These are phyloP conservation scores for Ashinkailepas kermadecensis DNA, from an alignment of 2,888 invertebrate species.

Conservation along the genomic window DNA sequence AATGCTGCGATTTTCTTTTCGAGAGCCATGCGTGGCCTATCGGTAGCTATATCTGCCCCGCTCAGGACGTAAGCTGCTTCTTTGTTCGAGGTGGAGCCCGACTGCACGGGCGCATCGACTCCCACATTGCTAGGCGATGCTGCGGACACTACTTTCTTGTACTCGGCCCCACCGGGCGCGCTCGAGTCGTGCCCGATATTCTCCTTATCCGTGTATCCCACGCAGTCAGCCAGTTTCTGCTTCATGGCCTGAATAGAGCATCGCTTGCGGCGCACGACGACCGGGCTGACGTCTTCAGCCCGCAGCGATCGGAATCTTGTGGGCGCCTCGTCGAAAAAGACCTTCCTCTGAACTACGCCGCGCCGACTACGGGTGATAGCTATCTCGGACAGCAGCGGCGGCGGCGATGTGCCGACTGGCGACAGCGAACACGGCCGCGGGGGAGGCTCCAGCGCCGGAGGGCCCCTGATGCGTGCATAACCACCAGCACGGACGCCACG, in stretches of 20 bases:
- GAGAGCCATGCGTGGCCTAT: too few species aligned
- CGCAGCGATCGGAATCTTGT: neutral
- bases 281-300: too few species aligned
- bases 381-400: neutral
- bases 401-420: neutral
- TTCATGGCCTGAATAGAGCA: neutral
- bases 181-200: neutral
- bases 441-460: neutral
- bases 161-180: neutral
- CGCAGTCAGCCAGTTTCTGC: neutral
- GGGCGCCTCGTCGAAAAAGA: neutral
- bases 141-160: too few species aligned
- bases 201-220: neutral
- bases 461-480: neutral
- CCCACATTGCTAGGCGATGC: too few species aligned
- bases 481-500: neutral
- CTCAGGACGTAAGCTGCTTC: too few species aligned
- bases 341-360: neutral
- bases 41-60: too few species aligned
- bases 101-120: too few species aligned
- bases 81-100: too few species aligned
- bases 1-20: too few species aligned
- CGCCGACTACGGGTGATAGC: neutral
- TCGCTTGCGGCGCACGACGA: neutral
- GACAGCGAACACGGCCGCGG: neutral